Base-by-base conservation (phyloP, 1,140 invertebrate species). In the Theocolax elegans region DNA sequence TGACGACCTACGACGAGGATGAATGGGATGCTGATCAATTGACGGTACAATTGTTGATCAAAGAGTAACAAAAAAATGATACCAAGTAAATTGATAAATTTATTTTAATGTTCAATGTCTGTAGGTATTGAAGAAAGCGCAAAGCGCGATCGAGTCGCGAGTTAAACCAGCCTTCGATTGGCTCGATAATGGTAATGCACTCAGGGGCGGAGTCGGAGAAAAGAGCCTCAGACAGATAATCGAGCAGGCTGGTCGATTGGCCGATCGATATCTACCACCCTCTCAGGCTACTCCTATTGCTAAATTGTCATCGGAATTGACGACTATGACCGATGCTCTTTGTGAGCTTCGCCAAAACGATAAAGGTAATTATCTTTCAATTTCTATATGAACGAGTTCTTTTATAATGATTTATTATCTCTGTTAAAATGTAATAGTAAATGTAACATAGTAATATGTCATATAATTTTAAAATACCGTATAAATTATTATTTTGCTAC, bases 1-100 rank as follows among this genome's bases (percentile, higher is more conserved):
- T 99, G 76, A 99, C 97, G 1, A 99, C 97, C 13, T 99, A 99
- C 80, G 97, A 99, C 80, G 98, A 99, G 83, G 97, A 99, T 77
- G 96, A 98, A 82, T 98, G 95, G 85, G 95, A 98, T 77, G 91
- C 95, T 68, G 97, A 98, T 85, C 96, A 97, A 82, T 87, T 98
- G 21, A 97, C 96, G 3, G 95, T 92, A 76, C 10, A 10, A 35
- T 35, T 46, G 10, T 35, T 35, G 4, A 35, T 35, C 31, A 6
- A 6, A 23, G 46, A 19, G 19, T 4, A 21, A 49, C 31, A 49
- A 23, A 49, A 49, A 19, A 49, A 23, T n/a, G 13, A 21, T 21
- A 23, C 21, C 15, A 15, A 49, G 21, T 19, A 8, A 4, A 49
- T 15, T 21, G 17, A 4, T 21, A 19, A 3, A 3, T 44, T 10